Evolutionary conservation across 2,888 invertebrate genomes (phyloP), one percentile per base, ranked within the genome.

Genomic region (Tupiocoris notatus): DNA sequence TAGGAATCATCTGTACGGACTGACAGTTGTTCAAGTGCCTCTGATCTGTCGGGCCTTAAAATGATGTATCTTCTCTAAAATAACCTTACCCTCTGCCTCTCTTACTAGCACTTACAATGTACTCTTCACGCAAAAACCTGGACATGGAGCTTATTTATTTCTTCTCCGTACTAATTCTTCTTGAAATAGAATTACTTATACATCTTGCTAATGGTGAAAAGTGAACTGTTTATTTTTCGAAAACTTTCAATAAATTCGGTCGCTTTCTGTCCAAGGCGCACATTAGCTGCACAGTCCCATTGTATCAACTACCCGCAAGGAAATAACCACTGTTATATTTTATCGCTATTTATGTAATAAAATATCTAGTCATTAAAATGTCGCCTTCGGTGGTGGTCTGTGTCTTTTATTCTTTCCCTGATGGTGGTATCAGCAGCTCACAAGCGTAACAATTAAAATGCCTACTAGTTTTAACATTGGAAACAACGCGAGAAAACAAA

Each of bases 321-420:
- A 39, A 39, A 39, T 39, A 39, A 39, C 39, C 39, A 7, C 39
- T 75, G 66, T 75, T 66, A 74, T 57, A 63, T 57, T 64, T 74
- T 66, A 63, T 65, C 65, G 18, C 59, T 59, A 66, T 78, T 78
- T 78, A 78, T 78, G 77, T 78, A 77, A 79, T 77, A 79, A 77
- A 79, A 79, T 61, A 74, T 77, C 77, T 78, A 79, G 78, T 79
- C 78, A 78, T 73, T 74, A 70, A 75, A 76, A 20, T 71, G 62
- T 75, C 62, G 67, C 67, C 77, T 75, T 65, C 70, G 78, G 77
- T 79, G 75, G 65, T 65, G 79, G 77, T 78, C 68, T 67, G 67
- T 70, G 67, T 70, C 56, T 71, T 79, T 77, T 76, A 64, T 73
- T 66, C 68, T 78, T 77, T 61, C 73, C 62, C 39, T n/a, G 57